Base-by-base conservation (phyloP, 2,113 vertebrate genomes). In the Pardalotus punctatus region DNA sequence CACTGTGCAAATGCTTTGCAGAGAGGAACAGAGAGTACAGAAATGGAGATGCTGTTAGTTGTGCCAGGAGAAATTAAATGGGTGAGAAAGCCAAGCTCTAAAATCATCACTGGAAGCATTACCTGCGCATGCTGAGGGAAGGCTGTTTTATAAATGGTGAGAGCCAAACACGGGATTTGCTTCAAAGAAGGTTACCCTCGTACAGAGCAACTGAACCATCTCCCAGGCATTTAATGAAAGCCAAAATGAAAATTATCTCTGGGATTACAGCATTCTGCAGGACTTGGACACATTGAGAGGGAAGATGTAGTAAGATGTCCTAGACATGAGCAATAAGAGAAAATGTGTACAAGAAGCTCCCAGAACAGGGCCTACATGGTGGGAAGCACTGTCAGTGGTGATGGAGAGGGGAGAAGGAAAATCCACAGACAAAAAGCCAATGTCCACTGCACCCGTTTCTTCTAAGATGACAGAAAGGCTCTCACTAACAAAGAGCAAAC, bases 321-420 rank as follows among this genome's bases (percentile, higher is more conserved):
- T 35, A 24, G 35, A 45, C 7, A 21, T 29, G 18, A 42, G 23
- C n/a, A 72, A 38, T 35, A 76, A 38, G 8, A n/a, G 27, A 48
- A 56, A 61, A 77, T 24, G 43, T 20, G 10, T 13, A 21, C 22
- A 48, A 31, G 27, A 65, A 29, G 6, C 33, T 45, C 14, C 25
- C 43, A 50, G 40, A 62, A 40, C 0, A 29, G 21, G 10, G 21
- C 7, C 14, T 15, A 2, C 0, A 0, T 23, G 76, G 23, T 27
- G 31, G 31, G 57, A 88, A 86, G 7, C 33, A 36, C 21, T 10
- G 5, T 17, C 64, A 66, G 38, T 1, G 9, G 43, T 29, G 67
- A 69, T 10, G 12, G 51, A 40, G 56, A 54, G 14, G n/a, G 28
- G 22, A 33, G 43, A 45, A 67, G 21, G 38, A 86, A 50, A 82